Percentiles rank a stretch among this genome's conserved stretches.
phyloP scores from a whole-genome alignment of 2,888 invertebrate species.

The Tenthredo livida region DNA sequence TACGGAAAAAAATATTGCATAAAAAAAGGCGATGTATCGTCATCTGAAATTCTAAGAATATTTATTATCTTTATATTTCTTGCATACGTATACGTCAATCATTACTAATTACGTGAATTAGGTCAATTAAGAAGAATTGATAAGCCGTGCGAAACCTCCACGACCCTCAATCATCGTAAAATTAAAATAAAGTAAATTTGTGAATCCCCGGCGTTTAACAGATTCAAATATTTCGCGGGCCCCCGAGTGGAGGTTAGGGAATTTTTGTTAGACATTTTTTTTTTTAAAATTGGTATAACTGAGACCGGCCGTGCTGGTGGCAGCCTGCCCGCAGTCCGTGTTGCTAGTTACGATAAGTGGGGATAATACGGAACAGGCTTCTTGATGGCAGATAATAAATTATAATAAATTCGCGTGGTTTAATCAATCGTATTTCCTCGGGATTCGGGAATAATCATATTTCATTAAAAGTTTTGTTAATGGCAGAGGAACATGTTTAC shows the following conservation, averaged over 20 bases:
- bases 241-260: not conserved
- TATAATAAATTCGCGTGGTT: slow-evolving; percentile 69
- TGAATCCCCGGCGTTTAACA: not conserved
- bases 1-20: not conserved
- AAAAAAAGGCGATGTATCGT: not conserved
- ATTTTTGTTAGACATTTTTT: not conserved
- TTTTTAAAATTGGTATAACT: slow-evolving; percentile 13
- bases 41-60: not conserved
- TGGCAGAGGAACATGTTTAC: slow-evolving; percentile 78
- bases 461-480: slow-evolving; percentile 71
- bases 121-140: not conserved
- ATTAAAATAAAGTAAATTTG: not conserved
- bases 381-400: slow-evolving; percentile 73
- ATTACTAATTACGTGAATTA: not conserved
- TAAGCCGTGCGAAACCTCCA: not conserved
- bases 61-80: not conserved
- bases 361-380: slow-evolving; percentile 69
- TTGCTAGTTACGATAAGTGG: slow-evolving; percentile 65
- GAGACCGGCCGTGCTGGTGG: not conserved
- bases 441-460: slow-evolving; percentile 14
- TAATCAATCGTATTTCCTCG: slow-evolving; percentile 55
- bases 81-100: not conserved
- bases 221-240: slow-evolving; percentile 25
- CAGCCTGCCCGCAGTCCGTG: slow-evolving; percentile 4
- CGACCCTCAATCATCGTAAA: not conserved